These are phyloP conservation scores for Geotrupes spiniger DNA, from an alignment of 2,888 invertebrate genomes.

Conservation along the genomic window DNA sequence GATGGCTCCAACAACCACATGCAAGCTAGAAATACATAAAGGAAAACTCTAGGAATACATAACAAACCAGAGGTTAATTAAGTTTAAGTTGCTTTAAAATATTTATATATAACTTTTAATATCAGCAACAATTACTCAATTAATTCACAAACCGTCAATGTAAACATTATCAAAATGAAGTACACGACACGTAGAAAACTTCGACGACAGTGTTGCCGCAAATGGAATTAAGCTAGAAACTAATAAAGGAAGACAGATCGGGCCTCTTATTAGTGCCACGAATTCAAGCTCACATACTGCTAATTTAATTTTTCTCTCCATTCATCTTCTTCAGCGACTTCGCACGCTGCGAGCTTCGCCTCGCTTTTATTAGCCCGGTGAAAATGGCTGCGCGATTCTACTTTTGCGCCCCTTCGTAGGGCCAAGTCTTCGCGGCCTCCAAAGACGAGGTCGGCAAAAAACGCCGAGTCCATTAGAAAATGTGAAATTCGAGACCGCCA, in stretches of 20 bases:
- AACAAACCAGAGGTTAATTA: too few species aligned
- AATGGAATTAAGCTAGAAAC: constrained; percentile 26
- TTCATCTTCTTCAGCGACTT: constrained; percentile 42
- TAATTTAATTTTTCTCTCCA: constrained; percentile 39
- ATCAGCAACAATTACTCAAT: too few species aligned
- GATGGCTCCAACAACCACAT: too few species aligned
- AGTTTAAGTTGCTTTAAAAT: too few species aligned
- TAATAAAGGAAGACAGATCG: constrained; percentile 48
- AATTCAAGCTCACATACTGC: constrained; percentile 41
- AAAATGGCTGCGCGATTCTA: not conserved
- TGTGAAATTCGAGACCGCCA: constrained; percentile 36
- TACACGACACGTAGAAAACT: constrained; percentile 4
- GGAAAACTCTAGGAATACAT: too few species aligned
- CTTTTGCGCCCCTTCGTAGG: not conserved
- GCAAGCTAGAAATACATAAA: too few species aligned
- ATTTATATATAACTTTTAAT: too few species aligned
- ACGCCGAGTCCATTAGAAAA: constrained; percentile 34
- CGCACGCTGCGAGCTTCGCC: constrained; percentile 8
- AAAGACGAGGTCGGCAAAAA: constrained; percentile 3
- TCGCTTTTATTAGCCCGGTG: constrained; percentile 3
- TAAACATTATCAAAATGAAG: too few species aligned
- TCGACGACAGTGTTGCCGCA: not conserved
- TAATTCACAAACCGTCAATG: too few species aligned
- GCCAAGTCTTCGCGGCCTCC: not conserved
- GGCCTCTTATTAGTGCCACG: constrained; percentile 41